A percentile compares a stretch with the other conserved stretches of the same genome.
These are phyloP conservation scores for Neoseiulus cucumeris DNA, from an alignment of 1,140 invertebrate species.

Conservation along the genomic window DNA sequence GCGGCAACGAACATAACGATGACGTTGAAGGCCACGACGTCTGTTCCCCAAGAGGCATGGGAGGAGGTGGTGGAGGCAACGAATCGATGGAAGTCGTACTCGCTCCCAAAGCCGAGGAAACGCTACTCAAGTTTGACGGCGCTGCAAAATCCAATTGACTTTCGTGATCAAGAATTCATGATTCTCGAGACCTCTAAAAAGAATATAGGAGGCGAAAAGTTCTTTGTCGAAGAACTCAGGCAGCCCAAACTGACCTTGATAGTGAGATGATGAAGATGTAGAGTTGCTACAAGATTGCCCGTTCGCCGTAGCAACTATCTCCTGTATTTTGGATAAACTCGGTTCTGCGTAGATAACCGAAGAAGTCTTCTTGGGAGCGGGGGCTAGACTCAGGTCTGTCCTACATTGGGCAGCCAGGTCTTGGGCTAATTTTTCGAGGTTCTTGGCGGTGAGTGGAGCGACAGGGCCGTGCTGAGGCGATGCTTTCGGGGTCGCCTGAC, in stretches of 20 bases:
- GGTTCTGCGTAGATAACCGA: constrained; percentile 1
- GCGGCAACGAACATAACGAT: constrained; percentile 22
- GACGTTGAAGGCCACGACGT: constrained; percentile 20
- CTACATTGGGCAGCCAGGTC: constrained; percentile 3
- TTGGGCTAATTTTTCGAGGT: constrained; percentile 3
- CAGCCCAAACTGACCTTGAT: not conserved
- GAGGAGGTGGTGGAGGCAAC: constrained; percentile 25
- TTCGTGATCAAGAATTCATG: too few species aligned
- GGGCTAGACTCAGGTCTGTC: not conserved
- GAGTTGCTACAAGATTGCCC: too few species aligned
- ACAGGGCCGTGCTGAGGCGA: not conserved
- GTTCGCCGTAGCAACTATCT: too few species aligned
- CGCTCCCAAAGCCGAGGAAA: not conserved
- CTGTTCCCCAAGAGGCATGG: constrained; percentile 19
- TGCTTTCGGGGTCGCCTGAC: not conserved
- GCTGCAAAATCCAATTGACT: not conserved
- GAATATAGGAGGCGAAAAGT: too few species aligned
- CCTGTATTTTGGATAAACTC: not conserved
- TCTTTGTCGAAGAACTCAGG: too few species aligned
- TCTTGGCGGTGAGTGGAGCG: constrained; percentile 3
- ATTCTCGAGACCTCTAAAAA: too few species aligned
- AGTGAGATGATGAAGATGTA: not conserved
- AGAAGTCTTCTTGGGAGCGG: not conserved
- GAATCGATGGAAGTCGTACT: constrained; percentile 20
- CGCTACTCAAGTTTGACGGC: not conserved